Evolutionary conservation across 2,113 vertebrate genomes (phyloP), one percentile per base, ranked within the genome.

Genomic region (Prionailurus viverrinus): DNA sequence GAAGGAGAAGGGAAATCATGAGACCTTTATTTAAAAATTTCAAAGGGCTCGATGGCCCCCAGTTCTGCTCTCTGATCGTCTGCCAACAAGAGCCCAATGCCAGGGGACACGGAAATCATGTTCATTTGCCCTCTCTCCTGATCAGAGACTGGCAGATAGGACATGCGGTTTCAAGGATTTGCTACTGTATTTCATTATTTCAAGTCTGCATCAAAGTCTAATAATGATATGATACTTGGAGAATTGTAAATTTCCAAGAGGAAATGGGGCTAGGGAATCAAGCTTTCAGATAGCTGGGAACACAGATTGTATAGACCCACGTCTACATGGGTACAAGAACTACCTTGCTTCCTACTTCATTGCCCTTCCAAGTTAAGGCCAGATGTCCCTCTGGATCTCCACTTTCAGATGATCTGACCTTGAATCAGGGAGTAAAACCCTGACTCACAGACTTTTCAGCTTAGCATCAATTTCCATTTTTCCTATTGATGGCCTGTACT

Each of bases 1-100:
- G 71, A 73, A 90, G 45, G 48, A 86, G 82, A 3, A 94, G 48
- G 7, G 85, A 82, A 97, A 94, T 96, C 68, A 96, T 68, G 66
- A 74, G 69, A 82, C 96, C 48, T 92, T 61, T 79, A 94, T 94
- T 93, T 96, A 95, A 98, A 95, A 51, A 66, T 97, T 97, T 98
- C 82, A 94, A 63, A 96, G 87, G 0, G 87, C 48, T 92, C 91
- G 41, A 31, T 73, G n/a, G 11, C 76, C 95, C 27, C 48, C 0
- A 0, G 1, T 94, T 97, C 94, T 98, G 69, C 97, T 96, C 78
- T 97, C 76, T 63, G 82, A 79, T 93, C 94, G 36, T 95, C 27
- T 93, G 69, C 25, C 96, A 86, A 23, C 58, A 89, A 78, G 61
- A 96, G 53, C 83, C 69, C 95, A 98, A 0, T 71, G 65, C 33